Percentiles rank a stretch among this genome's conserved stretches.
Evolutionary conservation across 2,113 vertebrate genomes (phyloP).

Genomic region (Lates calcarifer): DNA sequence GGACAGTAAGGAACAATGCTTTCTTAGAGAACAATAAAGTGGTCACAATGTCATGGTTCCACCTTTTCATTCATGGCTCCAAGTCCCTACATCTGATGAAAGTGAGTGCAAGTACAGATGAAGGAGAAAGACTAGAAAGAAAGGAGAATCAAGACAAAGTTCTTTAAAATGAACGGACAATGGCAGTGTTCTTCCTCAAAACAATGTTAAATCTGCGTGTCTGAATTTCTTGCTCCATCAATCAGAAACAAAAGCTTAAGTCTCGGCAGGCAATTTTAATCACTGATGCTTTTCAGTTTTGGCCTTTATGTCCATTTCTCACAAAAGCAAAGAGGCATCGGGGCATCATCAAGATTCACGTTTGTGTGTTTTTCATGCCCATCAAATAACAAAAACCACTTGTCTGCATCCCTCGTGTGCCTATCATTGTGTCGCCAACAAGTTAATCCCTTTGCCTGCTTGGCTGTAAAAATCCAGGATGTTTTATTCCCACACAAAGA

Average conservation of each 20-base stretch:
- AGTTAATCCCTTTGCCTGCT: conserved; percentile 29
- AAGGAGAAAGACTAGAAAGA: conserved; percentile 13
- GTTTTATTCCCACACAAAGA: conserved; percentile 3
- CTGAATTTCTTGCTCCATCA: conserved; percentile 64
- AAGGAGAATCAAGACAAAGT: conserved; percentile 2
- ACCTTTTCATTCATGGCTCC: conserved; percentile 29
- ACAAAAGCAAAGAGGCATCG: conserved; percentile 40
- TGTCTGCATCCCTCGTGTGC: conserved; percentile 21
- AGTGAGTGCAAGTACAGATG: conserved; percentile 20
- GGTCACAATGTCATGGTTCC: conserved; percentile 19
- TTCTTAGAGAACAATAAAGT: conserved; percentile 36
- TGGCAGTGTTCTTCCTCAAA: conserved; percentile 25
- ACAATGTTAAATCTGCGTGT: conserved; percentile 39
- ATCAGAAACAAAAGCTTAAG: conserved; percentile 65
- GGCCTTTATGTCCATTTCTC: conserved; percentile 64
- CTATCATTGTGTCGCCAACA: conserved; percentile 27
- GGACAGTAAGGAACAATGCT: neutral
- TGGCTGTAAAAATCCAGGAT: conserved; percentile 30
- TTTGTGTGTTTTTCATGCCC: conserved; percentile 46
- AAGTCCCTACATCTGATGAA: conserved; percentile 49
- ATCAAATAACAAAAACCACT: conserved; percentile 45
- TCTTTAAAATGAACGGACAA: conserved; percentile 36
- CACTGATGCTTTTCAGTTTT: conserved; percentile 59
- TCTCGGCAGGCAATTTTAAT: conserved; percentile 49
- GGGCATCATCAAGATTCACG: conserved; percentile 21